Conservation (phyloP, 2,888 invertebrate genomes). For the Brassicogethes aeneus region DNA sequence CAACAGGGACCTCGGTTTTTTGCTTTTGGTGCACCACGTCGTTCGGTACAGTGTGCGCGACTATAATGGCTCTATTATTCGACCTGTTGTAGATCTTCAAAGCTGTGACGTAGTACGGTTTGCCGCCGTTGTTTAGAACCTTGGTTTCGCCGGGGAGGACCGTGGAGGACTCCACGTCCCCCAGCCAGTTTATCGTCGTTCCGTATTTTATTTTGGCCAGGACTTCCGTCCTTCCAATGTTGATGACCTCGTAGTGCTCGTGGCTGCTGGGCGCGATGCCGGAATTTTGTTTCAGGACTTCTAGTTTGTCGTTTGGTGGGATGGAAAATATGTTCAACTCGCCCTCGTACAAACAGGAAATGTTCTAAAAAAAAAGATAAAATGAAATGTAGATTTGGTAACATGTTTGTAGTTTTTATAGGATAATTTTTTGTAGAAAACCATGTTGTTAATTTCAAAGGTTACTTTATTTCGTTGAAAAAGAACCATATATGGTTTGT, state of each 20-base stretch:
- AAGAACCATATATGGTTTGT: too few relatives aligned
- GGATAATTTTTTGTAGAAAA: too few relatives aligned
- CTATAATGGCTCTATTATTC: conserved; percentile 5
- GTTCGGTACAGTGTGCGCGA: not conserved
- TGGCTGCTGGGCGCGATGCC: conserved; percentile 4
- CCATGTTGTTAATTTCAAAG: too few relatives aligned
- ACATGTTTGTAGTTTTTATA: too few relatives aligned
- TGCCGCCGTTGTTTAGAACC: conserved; percentile 4
- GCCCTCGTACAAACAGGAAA: too few relatives aligned
- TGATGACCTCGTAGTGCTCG: conserved; percentile 5
- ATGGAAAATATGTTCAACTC: too few relatives aligned
- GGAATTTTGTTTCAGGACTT: not conserved
- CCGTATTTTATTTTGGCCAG: conserved; percentile 7
- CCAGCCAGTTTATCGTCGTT: conserved; percentile 6
- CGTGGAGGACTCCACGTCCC: not conserved
- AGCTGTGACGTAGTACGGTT: conserved; percentile 7
- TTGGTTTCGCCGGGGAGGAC: conserved; percentile 9
- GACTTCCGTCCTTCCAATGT: conserved; percentile 9
- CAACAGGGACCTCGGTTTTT: not conserved
- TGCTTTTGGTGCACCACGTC: not conserved
- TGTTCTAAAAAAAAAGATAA: too few relatives aligned
- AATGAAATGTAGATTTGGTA: too few relatives aligned
- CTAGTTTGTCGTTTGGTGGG: not conserved
- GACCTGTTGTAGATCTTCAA: conserved; percentile 6
- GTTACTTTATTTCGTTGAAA: too few relatives aligned